Evolutionary conservation across 1,140 invertebrate genomes (phyloP).

Genomic region (Pseudomyrmex concolor): DNA sequence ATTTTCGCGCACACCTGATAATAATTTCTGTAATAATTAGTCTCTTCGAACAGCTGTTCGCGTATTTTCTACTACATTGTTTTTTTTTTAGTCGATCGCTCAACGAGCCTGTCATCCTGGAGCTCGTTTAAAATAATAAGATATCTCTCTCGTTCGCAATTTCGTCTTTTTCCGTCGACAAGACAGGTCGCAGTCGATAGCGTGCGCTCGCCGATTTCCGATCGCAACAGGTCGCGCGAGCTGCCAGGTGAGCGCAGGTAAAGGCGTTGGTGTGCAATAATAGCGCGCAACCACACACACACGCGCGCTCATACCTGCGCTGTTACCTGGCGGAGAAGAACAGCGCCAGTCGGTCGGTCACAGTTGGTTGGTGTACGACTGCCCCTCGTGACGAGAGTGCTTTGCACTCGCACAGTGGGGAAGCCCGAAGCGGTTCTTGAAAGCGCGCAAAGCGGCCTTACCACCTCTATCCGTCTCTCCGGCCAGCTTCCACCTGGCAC

Average conservation of each 20-base stretch:
- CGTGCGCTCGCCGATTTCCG: not conserved
- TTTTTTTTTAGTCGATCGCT: no score
- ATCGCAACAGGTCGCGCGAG: not conserved
- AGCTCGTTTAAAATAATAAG: no score
- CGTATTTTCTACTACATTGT: no score
- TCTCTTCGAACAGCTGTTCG: no score
- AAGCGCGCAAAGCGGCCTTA: conserved; percentile 39
- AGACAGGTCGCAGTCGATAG: conserved; percentile 20
- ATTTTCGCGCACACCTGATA: no score
- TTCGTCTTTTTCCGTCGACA: not conserved
- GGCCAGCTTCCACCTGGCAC: conserved; percentile 78
- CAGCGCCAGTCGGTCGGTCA: conserved; percentile 4
- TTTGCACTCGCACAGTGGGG: conserved; percentile 13
- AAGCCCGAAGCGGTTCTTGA: conserved; percentile 17
- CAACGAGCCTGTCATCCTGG: no score
- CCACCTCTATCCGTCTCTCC: conserved; percentile 59
- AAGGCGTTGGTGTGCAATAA: no score
- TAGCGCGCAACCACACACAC: no score
- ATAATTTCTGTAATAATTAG: no score
- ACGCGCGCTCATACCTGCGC: not conserved
- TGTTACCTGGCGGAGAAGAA: not conserved
- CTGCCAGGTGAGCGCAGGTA: not conserved
- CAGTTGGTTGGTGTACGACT: conserved; percentile 23
- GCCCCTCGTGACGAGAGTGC: not conserved
- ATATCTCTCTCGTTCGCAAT: no score